Evolutionary conservation across 2,888 invertebrate genomes (phyloP), one percentile per base, ranked within the genome.

Genomic region (Epirrita christyi): DNA sequence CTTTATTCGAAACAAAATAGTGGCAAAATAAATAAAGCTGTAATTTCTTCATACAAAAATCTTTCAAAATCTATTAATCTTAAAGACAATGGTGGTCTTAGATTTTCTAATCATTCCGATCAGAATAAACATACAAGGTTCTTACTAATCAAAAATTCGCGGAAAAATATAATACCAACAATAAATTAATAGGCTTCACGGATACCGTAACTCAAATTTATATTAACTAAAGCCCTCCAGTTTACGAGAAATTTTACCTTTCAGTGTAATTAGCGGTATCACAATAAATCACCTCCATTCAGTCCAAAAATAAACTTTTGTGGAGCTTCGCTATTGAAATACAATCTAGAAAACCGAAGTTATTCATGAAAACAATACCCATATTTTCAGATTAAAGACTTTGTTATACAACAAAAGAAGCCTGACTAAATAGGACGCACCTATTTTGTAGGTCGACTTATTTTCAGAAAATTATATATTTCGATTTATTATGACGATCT

Each of bases 251-350:
- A 29, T 29, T 13, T 41, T 37, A 41, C 40, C 48, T 53, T 52
- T 49, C 14, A 5, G 28, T 15, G 45, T 53, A 47, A 45, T 52
- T 46, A 46, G 36, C 21, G 14, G 1, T 50, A 34, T 29, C 15
- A 43, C 48, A 48, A 29, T 57, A 40, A 42, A 53, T 49, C 37
- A 40, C 27, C 9, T 36, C 27, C 29, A 48, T 52, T 51, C 37
- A 11, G 10, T 52, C n/a, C 13, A 27, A 14, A 55, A 52, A 38
- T 48, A 42, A 51, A 40, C 11, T 14, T 44, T 44, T 28, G 38
- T 41, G 14, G 29, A 45, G 40, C 44, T 45, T 37, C 34, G 27
- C 41, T 45, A 50, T 53, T 42, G 32, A 43, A 48, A 38, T 29
- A 48, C 21, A 36, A 42, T 36, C 28, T 28, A 27, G 40, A 13